A percentile compares a stretch with the other conserved stretches of the same genome.
phyloP scores from a whole-genome alignment of 2,113 vertebrate genomes.

The Lipophrys pholis region DNA sequence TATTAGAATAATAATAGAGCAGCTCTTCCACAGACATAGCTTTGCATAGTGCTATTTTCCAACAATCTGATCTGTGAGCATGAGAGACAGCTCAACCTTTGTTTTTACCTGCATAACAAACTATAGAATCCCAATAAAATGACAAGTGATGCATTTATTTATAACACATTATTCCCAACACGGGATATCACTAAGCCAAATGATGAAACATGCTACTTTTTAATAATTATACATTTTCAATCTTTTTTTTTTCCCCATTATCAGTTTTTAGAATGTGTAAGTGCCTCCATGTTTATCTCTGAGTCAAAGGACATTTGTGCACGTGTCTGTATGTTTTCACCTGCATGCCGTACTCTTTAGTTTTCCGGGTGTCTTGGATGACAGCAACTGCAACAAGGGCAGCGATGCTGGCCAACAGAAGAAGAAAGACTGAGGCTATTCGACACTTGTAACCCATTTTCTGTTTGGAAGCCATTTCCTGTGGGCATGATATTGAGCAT shows the following conservation, averaged over 20 bases:
- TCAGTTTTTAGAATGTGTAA: not conserved
- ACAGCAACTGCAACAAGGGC: slow-evolving; percentile 88
- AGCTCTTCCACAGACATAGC: no score
- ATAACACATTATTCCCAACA: no score
- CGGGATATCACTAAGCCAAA: not conserved
- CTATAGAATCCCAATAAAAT: no score
- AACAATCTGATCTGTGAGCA: no score
- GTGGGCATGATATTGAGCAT: slow-evolving; percentile 37
- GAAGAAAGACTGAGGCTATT: slow-evolving; percentile 78
- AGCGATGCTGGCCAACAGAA: slow-evolving; percentile 87
- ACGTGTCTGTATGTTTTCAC: slow-evolving; percentile 69
- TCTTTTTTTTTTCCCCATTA: not conserved
- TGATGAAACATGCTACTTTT: not conserved
- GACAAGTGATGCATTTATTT: no score
- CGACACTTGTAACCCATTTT: slow-evolving; percentile 81
- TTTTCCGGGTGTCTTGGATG: slow-evolving; percentile 86
- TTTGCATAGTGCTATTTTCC: no score
- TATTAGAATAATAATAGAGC: no score
- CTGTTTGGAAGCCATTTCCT: slow-evolving; percentile 80
- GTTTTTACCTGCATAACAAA: no score
- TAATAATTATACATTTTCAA: no score
- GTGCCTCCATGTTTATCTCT: no score
- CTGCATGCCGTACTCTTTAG: slow-evolving; percentile 84
- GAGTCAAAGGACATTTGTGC: not conserved
- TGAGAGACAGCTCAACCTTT: no score